Conservation (phyloP, 2,888 invertebrate species). For the Tricholauxania praeusta region DNA sequence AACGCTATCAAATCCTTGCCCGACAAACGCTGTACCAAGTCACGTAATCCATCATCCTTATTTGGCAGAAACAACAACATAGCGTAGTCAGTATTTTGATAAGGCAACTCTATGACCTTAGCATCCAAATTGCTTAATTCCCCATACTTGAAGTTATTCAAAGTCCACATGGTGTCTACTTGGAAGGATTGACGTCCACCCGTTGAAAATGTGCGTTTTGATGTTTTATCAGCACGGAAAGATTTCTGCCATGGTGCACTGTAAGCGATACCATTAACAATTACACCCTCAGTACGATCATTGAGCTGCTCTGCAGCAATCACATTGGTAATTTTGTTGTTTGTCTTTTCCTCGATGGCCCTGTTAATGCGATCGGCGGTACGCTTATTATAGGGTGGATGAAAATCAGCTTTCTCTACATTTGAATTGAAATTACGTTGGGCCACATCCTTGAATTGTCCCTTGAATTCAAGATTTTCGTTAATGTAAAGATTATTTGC, state of each 20-base stretch:
- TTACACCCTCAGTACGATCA: conserved; percentile 61
- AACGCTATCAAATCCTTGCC: conserved; percentile 71
- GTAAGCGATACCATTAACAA: conserved; percentile 58
- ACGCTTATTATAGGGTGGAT: conserved; percentile 66
- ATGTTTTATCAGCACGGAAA: conserved; percentile 57
- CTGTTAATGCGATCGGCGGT: conserved; percentile 77
- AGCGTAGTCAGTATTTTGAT: conserved; percentile 76
- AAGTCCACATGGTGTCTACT: conserved; percentile 63
- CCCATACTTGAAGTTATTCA: conserved; percentile 67
- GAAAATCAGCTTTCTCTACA: conserved; percentile 76
- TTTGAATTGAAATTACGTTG: conserved; percentile 76
- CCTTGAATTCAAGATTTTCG: conserved; percentile 72
- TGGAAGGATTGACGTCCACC: conserved; percentile 55
- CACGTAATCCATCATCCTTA: conserved; percentile 75
- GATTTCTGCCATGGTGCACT: conserved; percentile 61
- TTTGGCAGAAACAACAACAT: conserved; percentile 83
- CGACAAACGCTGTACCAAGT: conserved; percentile 74
- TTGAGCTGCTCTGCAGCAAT: conserved; percentile 70
- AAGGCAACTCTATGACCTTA: conserved; percentile 78
- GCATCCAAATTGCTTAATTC: conserved; percentile 69
- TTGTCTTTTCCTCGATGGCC: conserved; percentile 85
- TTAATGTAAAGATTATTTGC: conserved; percentile 82
- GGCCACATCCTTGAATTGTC: conserved; percentile 72
- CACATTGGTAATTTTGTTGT: conserved; percentile 83
- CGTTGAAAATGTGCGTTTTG: conserved; percentile 55